Evolutionary conservation across 2,888 invertebrate species (phyloP).

Genomic region (Falcaria lacertinaria): DNA sequence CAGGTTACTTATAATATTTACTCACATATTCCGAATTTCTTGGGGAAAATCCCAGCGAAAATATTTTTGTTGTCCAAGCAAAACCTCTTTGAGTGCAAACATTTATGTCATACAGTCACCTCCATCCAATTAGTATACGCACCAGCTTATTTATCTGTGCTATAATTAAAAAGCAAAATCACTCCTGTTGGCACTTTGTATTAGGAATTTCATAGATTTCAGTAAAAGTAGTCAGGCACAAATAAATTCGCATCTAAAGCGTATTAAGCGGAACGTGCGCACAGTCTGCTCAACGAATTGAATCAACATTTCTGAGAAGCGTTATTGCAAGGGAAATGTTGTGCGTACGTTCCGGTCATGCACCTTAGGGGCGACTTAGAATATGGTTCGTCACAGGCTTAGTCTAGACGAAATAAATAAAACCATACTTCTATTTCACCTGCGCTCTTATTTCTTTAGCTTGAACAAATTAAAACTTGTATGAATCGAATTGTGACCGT

Average conservation of each 20-base stretch:
- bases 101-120: slow-evolving; percentile 1
- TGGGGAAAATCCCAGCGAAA: no score
- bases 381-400: slow-evolving; percentile 38
- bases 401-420: slow-evolving; percentile 27
- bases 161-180: not conserved
- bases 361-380: slow-evolving; percentile 35
- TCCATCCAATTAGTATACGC: slow-evolving; percentile 4
- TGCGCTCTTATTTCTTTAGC: slow-evolving; percentile 21
- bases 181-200: slow-evolving; percentile 1
- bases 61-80: no score
- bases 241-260: slow-evolving; percentile 13
- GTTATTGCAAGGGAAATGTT: slow-evolving; percentile 4
- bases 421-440: slow-evolving; percentile 40
- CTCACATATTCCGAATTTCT: no score
- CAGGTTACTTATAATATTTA: no score
- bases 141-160: slow-evolving; percentile 24
- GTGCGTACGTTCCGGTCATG: slow-evolving; percentile 24
- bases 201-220: slow-evolving; percentile 1
- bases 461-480: slow-evolving; percentile 40
- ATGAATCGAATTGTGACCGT: slow-evolving; percentile 46
- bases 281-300: slow-evolving; percentile 5
- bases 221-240: slow-evolving; percentile 1
- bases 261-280: slow-evolving; percentile 17
- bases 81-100: not conserved
- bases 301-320: not conserved